Conservation (phyloP, 2,888 invertebrate genomes). For the Morinoia aosen region DNA sequence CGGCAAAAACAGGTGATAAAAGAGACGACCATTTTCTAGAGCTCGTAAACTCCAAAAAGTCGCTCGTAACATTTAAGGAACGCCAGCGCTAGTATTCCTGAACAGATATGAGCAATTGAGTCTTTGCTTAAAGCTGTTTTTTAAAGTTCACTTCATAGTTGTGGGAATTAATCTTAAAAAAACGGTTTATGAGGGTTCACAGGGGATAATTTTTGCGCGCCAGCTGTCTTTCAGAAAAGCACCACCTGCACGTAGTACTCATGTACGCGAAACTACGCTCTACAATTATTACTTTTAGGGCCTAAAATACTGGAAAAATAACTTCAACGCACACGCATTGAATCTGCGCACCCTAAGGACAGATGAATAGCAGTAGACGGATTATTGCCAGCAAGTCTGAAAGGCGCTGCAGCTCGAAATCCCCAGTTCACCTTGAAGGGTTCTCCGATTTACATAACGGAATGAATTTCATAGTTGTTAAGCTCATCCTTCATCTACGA, state of each 20-base stretch:
- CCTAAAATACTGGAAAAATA: background rate
- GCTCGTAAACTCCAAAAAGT: background rate
- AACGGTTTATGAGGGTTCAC: too few relatives aligned
- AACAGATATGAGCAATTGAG: background rate
- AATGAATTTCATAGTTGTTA: background rate
- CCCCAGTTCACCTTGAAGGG: background rate
- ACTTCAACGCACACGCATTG: background rate
- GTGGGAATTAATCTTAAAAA: too few relatives aligned
- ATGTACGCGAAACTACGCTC: background rate
- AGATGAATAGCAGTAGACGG: background rate
- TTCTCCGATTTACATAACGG: background rate
- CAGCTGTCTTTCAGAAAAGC: background rate
- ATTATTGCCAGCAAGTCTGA: background rate
- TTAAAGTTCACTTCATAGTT: background rate
- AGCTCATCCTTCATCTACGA: background rate
- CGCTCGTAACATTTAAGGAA: background rate
- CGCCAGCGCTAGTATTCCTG: background rate
- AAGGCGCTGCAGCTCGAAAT: background rate
- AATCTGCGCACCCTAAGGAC: background rate
- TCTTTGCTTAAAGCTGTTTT: background rate
- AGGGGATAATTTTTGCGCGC: background rate
- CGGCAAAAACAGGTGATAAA: background rate
- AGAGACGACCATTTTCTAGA: background rate
- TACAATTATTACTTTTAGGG: background rate
- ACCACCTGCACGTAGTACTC: background rate